These are phyloP conservation scores for Drosophila greeni DNA, from an alignment of 2,888 invertebrate species.

Conservation along the genomic window DNA sequence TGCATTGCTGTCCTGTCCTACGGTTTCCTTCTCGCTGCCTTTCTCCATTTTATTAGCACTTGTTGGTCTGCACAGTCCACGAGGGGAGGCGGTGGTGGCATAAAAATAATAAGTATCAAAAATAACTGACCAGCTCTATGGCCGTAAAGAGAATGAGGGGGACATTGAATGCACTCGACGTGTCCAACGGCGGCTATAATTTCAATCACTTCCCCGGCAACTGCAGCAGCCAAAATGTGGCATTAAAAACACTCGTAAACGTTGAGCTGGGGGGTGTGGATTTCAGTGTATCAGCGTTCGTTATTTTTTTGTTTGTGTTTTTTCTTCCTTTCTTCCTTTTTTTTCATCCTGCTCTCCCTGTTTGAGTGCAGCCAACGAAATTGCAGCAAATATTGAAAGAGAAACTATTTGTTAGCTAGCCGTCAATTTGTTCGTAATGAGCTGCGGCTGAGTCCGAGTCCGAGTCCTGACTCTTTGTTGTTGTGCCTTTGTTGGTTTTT, in stretches of 20 bases:
- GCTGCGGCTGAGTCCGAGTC: conserved; percentile 33
- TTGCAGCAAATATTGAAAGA: conserved; percentile 46
- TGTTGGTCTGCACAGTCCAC: conserved; percentile 23
- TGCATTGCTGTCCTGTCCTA: conserved; percentile 11
- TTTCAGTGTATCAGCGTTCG: conserved; percentile 13
- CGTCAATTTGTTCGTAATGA: conserved; percentile 53
- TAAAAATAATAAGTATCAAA: conserved; percentile 55
- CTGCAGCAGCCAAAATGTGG: conserved; percentile 46
- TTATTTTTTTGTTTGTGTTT: background rate
- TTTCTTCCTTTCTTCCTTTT: background rate
- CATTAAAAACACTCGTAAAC: conserved; percentile 57
- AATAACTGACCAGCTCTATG: conserved; percentile 53
- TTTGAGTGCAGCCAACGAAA: conserved; percentile 31
- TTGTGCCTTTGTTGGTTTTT: conserved; percentile 8
- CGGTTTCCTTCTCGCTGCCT: conserved; percentile 7
- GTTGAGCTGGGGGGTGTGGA: conserved; percentile 14
- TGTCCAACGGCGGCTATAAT: conserved; percentile 47
- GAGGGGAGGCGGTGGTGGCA: conserved; percentile 6
- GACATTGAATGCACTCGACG: conserved; percentile 56
- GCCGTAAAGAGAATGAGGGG: conserved; percentile 37
- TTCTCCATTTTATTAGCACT: conserved; percentile 42
- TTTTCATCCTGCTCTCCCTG: background rate
- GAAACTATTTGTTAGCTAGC: conserved; percentile 53
- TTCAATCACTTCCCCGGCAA: conserved; percentile 55
- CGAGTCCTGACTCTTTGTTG: conserved; percentile 9